A percentile compares a stretch with the other conserved stretches of the same genome.
Conservation (phyloP, 2,888 invertebrate species). For the Hydriomena furcata region DNA sequence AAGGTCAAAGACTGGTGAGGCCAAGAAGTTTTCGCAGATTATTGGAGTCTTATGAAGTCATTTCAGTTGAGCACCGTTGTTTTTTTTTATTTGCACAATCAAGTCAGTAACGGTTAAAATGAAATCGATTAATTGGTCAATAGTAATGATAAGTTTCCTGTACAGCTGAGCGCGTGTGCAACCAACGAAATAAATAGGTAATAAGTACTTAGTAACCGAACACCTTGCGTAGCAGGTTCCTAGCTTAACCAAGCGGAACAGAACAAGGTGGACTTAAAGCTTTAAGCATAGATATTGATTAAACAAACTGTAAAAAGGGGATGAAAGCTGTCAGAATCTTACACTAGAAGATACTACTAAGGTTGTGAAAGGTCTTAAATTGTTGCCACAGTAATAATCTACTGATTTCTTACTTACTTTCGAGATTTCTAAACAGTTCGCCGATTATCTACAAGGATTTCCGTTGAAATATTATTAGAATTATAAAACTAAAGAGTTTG, state of each 20-base stretch:
- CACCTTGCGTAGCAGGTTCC: conserved; percentile 38
- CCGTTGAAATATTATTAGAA: too few relatives aligned
- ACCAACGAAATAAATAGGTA: conserved; percentile 45
- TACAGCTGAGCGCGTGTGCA: conserved; percentile 52
- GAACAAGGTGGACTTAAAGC: conserved; percentile 13
- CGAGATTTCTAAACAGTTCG: too few relatives aligned
- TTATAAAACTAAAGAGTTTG: too few relatives aligned
- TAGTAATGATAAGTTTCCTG: conserved; percentile 51
- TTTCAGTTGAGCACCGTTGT: conserved; percentile 2
- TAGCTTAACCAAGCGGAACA: conserved; percentile 46
- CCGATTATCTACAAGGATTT: too few relatives aligned
- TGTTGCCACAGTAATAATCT: too few relatives aligned
- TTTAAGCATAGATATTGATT: not conserved
- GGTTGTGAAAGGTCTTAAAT: too few relatives aligned
- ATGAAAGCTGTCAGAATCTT: too few relatives aligned
- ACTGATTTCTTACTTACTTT: not conserved
- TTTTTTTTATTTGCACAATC: conserved; percentile 31
- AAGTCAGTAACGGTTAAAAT: conserved; percentile 41
- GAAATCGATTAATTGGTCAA: conserved; percentile 48
- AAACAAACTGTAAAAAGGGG: too few relatives aligned
- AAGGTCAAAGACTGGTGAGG: conserved; percentile 4
- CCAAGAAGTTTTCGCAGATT: too few relatives aligned
- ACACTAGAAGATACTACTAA: too few relatives aligned
- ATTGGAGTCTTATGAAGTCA: conserved; percentile 1
- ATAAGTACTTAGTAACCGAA: conserved; percentile 37